Evolutionary conservation across 2,797 vertebrate species (phyloP).

Genomic region (Epinephelus coioides): DNA sequence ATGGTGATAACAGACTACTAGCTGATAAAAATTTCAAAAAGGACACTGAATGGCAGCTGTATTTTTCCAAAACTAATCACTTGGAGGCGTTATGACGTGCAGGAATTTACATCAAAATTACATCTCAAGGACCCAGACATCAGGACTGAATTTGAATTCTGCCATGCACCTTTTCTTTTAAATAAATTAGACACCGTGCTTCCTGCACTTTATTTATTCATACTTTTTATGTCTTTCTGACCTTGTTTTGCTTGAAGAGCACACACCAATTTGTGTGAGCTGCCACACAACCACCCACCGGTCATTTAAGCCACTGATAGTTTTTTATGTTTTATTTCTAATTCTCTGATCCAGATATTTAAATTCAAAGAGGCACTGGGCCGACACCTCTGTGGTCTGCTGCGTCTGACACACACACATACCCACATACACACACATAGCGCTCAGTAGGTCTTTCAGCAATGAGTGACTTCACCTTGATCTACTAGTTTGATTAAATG

Average conservation of each 20-base stretch:
- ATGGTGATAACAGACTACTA: slow-evolving; percentile 16
- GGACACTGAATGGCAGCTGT: not conserved
- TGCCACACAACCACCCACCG: slow-evolving; percentile 1
- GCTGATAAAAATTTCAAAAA: slow-evolving; percentile 42
- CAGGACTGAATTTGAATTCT: slow-evolving; percentile 47
- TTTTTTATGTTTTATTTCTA: slow-evolving; percentile 13
- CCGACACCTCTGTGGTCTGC: not conserved
- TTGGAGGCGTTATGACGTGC: slow-evolving; percentile 27
- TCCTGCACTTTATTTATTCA: slow-evolving; percentile 66
- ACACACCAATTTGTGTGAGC: slow-evolving; percentile 26
- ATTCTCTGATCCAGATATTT: slow-evolving; percentile 20
- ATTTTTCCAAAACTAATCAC: slow-evolving; percentile 47
- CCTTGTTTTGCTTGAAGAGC: slow-evolving; percentile 47
- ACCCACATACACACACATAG: not conserved
- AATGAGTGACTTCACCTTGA: slow-evolving; percentile 67
- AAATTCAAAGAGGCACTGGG: slow-evolving; percentile 7
- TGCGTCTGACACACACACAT: not conserved
- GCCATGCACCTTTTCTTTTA: slow-evolving; percentile 58
- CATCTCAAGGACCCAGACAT: slow-evolving; percentile 49
- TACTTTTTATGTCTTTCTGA: slow-evolving; percentile 33
- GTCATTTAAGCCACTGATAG: not conserved
- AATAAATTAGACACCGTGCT: slow-evolving; percentile 64
- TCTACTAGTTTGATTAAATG: slow-evolving; percentile 67
- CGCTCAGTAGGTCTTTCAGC: slow-evolving; percentile 24
- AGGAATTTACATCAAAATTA: slow-evolving; percentile 64